Evolutionary conservation across 1,140 invertebrate species (phyloP), one percentile per base, ranked within the genome.

Genomic region (Samia ricini): DNA sequence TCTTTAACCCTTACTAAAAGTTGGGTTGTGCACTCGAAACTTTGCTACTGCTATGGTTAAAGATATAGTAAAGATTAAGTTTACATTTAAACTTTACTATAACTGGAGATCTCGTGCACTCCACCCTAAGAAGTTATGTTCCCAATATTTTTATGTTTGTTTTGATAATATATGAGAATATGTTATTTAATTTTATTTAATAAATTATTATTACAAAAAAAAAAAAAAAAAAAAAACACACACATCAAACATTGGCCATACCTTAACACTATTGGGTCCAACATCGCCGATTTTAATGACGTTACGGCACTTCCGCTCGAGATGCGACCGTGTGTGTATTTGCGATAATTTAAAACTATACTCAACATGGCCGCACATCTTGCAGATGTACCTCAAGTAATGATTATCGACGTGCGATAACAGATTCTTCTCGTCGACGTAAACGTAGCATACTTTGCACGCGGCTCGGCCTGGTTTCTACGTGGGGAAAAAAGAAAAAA

Each of bases 361-460:
- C 50, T 83, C 79, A 0, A 23, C 6, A 10, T 74, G 73, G 0
- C 65, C 60, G 57, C 85, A 88, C 55, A 81, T 22, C 50, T 77
- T 76, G 66, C 83, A 86, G 2, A 56, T 62, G 57, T 80, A 70
- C 4, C 76, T 60, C 0, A 61, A 10, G 59, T 86, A 82, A 23
- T 86, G 82, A 0, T 42, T 18, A 7, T 75, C 69, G 1, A 63
- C 60, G 66, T 88, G 83, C 0, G 51, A 18, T 0, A 59, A 12
- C 6, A 83, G 24, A 4, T 75, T 72, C 0, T 49, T 33, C 19
- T 81, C 72, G 0, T 77, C 74, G 0, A 83, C 20, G 49, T 83
- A 88, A 6, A 75, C 69, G 66, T 79, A 83, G 64, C 85, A 88
- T 0, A 88, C 68, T 66, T 81, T 84, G 58, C 85, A 88, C 0